Conservation (phyloP, 2,888 invertebrate genomes). For the Cremastinae sp. region DNA sequence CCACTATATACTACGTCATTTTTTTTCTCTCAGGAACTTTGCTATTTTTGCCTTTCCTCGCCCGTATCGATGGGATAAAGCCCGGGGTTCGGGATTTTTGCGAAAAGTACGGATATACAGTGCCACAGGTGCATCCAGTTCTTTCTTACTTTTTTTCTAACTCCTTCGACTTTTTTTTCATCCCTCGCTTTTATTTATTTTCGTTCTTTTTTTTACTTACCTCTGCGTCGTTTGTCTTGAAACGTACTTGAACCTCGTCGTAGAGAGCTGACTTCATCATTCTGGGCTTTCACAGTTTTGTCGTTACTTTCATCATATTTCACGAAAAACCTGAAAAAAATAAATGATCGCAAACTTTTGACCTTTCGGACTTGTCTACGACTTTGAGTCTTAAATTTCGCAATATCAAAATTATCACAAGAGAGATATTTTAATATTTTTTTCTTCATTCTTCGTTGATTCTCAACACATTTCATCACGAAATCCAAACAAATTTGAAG, state of each 20-base stretch:
- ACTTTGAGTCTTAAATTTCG: no score
- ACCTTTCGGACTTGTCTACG: no score
- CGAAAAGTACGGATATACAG: constrained; percentile 17
- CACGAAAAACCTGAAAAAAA: neutral
- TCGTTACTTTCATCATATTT: no score
- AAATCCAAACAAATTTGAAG: neutral
- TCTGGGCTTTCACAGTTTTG: neutral
- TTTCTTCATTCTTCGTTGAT: no score
- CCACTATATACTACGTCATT: constrained; percentile 37
- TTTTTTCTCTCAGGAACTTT: constrained; percentile 19
- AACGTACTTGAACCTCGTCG: constrained; percentile 49
- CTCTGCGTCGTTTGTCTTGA: constrained; percentile 37
- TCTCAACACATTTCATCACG: no score
- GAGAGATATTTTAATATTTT: no score
- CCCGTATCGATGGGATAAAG: constrained; percentile 41
- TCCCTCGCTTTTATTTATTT: constrained; percentile 1
- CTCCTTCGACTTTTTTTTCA: neutral
- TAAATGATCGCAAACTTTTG: no score
- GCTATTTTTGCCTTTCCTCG: constrained; percentile 12
- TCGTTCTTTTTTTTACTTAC: constrained; percentile 4
- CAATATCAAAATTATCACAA: no score
- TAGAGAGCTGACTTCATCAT: constrained; percentile 13
- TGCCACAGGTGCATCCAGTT: constrained; percentile 22
- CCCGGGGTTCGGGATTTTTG: constrained; percentile 9
- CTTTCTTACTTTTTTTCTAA: neutral